These are phyloP conservation scores for Zaprionus lachaisei DNA, from an alignment of 1,140 invertebrate genomes.

Conservation along the genomic window DNA sequence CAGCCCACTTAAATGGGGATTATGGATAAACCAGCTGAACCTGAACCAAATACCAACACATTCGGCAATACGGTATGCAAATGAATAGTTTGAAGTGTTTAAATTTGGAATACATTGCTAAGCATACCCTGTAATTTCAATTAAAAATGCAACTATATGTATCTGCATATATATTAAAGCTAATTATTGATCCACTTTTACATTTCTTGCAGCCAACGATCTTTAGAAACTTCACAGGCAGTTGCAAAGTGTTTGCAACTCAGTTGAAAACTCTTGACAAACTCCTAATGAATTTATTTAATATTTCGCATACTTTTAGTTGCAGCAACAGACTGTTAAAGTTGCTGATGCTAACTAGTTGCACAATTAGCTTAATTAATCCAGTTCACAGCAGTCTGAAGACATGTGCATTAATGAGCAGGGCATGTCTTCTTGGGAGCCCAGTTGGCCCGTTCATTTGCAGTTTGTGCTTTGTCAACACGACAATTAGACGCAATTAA, in stretches of 20 bases:
- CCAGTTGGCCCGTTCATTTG: slow-evolving; percentile 27
- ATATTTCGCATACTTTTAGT: not conserved
- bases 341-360: not conserved
- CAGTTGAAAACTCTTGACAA: not conserved
- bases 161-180: too few relatives aligned
- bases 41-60: not conserved
- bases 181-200: too few relatives aligned
- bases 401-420: slow-evolving; percentile 1
- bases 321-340: not conserved
- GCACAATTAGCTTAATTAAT: slow-evolving; percentile 10
- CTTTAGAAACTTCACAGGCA: not conserved
- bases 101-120: not conserved
- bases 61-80: not conserved
- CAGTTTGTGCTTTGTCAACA: slow-evolving; percentile 59
- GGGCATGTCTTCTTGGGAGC: not conserved
- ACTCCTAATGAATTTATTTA: slow-evolving; percentile 7
- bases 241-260: not conserved
- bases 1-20: not conserved
- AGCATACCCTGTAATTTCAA: not conserved
- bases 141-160: too few relatives aligned
- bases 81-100: not conserved
- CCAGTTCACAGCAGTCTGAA: not conserved
- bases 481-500: slow-evolving; percentile 72
- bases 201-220: too few relatives aligned
- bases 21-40: not conserved